Percentiles rank a stretch among this genome's conserved stretches.
phyloP scores from a whole-genome alignment of 1,140 invertebrate species.

The Berghia stephanieae region DNA sequence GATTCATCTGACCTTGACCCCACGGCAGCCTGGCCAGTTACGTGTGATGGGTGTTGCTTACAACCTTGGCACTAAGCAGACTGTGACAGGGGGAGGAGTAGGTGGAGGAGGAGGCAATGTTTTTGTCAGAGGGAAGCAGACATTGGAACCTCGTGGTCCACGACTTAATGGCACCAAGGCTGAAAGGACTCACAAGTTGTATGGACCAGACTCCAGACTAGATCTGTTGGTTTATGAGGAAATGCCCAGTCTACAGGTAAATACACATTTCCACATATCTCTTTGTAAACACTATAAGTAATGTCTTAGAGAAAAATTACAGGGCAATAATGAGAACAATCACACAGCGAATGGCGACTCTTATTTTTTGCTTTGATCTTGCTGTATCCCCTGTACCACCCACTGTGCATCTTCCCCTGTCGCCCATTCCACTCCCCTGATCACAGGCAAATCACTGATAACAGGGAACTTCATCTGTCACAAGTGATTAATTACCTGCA shows the following conservation, averaged over 20 bases:
- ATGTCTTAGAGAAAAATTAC: no score
- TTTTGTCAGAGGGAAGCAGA: slow-evolving; percentile 65
- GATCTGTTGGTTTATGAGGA: slow-evolving; percentile 66
- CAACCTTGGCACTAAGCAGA: slow-evolving; percentile 60
- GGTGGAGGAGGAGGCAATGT: slow-evolving; percentile 38
- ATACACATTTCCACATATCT: background rate
- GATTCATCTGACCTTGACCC: slow-evolving; percentile 59
- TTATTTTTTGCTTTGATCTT: no score
- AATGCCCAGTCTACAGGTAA: slow-evolving; percentile 67
- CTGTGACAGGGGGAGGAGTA: slow-evolving; percentile 27
- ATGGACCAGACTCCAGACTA: slow-evolving; percentile 67
- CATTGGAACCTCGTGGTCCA: slow-evolving; percentile 66
- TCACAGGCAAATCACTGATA: no score
- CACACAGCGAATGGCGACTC: no score
- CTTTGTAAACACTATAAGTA: background rate
- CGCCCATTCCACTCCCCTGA: no score
- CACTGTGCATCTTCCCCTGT: no score
- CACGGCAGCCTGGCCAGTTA: slow-evolving; percentile 62
- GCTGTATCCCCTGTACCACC: no score
- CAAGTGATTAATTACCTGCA: no score
- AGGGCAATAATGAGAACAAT: no score
- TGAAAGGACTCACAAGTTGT: slow-evolving; percentile 64
- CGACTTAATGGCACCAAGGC: slow-evolving; percentile 65
- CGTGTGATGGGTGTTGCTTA: slow-evolving; percentile 65
- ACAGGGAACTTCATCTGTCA: no score